Percentiles rank a stretch among this genome's conserved stretches.
Evolutionary conservation across 2,113 vertebrate genomes (phyloP).

Genomic region (Hippocampus abdominalis): DNA sequence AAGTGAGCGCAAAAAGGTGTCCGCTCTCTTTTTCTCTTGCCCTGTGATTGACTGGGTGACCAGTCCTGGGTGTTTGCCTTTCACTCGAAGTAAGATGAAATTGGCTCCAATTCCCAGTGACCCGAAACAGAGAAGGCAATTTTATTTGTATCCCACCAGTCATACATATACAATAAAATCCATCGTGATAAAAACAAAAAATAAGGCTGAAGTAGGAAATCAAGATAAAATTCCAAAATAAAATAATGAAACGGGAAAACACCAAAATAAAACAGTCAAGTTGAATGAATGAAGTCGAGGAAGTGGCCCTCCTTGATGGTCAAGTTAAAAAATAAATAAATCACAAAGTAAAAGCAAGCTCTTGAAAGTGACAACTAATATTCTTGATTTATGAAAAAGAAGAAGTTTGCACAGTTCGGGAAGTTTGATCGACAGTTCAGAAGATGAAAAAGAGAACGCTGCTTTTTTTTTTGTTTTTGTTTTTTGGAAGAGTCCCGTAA

Average conservation of each 20-base stretch:
- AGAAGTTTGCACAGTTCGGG: not conserved
- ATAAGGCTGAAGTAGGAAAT: too few relatives aligned
- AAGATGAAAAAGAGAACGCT: not conserved
- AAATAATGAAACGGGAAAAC: too few relatives aligned
- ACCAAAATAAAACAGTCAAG: too few relatives aligned
- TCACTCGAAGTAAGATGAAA: too few relatives aligned
- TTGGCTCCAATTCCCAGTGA: not conserved
- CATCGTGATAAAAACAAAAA: too few relatives aligned
- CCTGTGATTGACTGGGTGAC: not conserved
- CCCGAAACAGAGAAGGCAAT: not conserved
- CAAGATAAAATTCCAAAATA: too few relatives aligned
- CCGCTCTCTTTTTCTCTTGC: not conserved
- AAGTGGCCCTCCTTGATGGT: not conserved
- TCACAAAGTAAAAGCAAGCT: not conserved
- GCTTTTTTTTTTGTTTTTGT: not conserved
- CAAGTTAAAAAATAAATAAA: not conserved
- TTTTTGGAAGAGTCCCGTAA: not conserved
- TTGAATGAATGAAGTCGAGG: too few relatives aligned
- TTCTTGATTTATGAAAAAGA: not conserved
- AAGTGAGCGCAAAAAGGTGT: not conserved
- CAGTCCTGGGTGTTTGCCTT: not conserved
- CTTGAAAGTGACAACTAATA: not conserved
- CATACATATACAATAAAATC: too few relatives aligned
- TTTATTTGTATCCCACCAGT: too few relatives aligned
- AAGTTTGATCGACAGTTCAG: not conserved